Percentiles rank a stretch among this genome's conserved stretches.
Conservation (phyloP, 2,888 invertebrate species). For the Tetragonula carbonaria region DNA sequence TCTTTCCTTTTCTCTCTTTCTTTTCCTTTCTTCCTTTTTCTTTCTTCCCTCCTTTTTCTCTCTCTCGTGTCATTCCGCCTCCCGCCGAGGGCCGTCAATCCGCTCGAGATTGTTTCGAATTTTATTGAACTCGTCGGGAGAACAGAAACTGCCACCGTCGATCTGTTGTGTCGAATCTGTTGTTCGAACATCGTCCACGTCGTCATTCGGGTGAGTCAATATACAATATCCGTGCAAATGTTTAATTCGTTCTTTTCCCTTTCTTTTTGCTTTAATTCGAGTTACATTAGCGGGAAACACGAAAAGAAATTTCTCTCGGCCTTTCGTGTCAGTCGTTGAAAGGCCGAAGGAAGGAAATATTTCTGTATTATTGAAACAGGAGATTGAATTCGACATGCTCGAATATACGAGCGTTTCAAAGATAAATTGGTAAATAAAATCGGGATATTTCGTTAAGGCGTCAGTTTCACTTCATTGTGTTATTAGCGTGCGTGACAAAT, state of each 20-base stretch:
- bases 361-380: too few species aligned
- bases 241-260: background rate
- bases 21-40: background rate
- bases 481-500: too few species aligned
- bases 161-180: background rate
- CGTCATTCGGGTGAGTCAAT: constrained; percentile 42
- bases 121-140: background rate
- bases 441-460: background rate
- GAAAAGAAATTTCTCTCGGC: too few species aligned
- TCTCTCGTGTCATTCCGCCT: too few species aligned
- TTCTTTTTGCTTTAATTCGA: background rate
- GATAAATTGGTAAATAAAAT: too few species aligned
- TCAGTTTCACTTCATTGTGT: too few species aligned
- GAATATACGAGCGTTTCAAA: too few species aligned
- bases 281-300: background rate
- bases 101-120: background rate
- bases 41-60: background rate
- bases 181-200: constrained; percentile 23
- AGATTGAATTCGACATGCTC: too few species aligned
- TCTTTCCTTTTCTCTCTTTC: background rate
- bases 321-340: too few species aligned
- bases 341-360: too few species aligned
- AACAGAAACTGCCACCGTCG: background rate
- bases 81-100: too few species aligned
- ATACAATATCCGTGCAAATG: too few species aligned